Evolutionary conservation across 2,113 vertebrate species (phyloP).

Genomic region (Fregata magnificens): DNA sequence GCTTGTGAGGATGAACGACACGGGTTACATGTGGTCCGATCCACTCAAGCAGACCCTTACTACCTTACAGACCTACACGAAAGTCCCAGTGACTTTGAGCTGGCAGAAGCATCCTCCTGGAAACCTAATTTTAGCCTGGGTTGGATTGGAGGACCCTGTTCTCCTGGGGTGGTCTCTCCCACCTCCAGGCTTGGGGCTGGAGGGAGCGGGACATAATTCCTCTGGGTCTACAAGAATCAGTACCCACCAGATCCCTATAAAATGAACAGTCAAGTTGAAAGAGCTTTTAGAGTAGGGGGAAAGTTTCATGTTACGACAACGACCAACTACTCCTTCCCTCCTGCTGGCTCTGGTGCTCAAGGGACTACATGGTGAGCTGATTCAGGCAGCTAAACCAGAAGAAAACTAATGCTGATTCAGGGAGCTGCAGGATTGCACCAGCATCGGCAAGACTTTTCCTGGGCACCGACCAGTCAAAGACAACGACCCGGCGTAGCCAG

Average conservation of each 20-base stretch:
- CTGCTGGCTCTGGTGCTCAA: not conserved
- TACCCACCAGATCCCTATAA: not conserved
- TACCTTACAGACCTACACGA: not conserved
- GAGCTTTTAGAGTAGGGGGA: not conserved
- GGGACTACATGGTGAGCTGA: not conserved
- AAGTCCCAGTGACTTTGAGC: not conserved
- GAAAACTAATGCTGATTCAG: not conserved
- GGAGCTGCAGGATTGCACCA: not conserved
- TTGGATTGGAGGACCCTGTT: not conserved
- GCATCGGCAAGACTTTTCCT: not conserved
- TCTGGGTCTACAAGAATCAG: not conserved
- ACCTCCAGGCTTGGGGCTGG: not conserved
- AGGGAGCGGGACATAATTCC: not conserved
- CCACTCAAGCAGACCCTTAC: not conserved
- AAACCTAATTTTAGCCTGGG: not conserved
- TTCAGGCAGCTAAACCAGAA: not conserved
- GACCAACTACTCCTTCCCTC: not conserved
- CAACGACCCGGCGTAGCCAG: not conserved
- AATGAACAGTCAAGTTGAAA: not conserved
- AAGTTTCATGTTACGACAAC: not conserved
- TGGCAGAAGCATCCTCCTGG: not conserved
- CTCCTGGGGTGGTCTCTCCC: not conserved
- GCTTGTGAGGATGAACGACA: not conserved
- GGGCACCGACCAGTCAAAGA: accelerated
- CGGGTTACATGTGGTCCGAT: not conserved